Base-by-base conservation (phyloP, 2,888 invertebrate species). In the Drosophila austrosaltans region DNA sequence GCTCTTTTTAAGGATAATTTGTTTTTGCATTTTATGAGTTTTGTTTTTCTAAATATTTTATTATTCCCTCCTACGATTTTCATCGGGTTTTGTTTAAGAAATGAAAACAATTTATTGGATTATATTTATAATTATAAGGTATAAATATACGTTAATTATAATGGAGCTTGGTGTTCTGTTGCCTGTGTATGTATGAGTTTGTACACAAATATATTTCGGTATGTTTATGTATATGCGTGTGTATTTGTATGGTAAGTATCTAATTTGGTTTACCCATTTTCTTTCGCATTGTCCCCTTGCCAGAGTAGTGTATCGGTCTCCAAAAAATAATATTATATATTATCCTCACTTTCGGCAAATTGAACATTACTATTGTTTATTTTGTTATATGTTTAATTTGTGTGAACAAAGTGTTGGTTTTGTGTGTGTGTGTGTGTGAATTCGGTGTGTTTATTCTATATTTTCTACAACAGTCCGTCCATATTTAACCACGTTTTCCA, bases 91-190 rank as follows among this genome's bases (percentile, higher is more conserved):
- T 76, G 73, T 73, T 54, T 79, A 78, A 78, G 81, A 81, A 81
- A 77, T 77, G 72, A 78, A 78, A 84, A 79, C 72, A 75, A 72
- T 83, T 83, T 83, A 83, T 83, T 83, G 70, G 72, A 77, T 73
- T 74, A 77, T 81, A 83, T 77, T 79, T 81, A 77, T 84, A 82
- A 77, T 80, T 83, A 71, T 77, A 67, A 75, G 73, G 75, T 84
- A 84, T 84, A 84, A 82, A 84, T 84, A 83, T 83, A 76, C 64
- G 72, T 77, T 82, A 77, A 75, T 77, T 76, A 80, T 80, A 76
- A 75, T 81, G 75, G 71, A 63, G 76, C 69, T 81, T 76, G 69
- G 67, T 75, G 60, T 81, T 72, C 53, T 66, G 67, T 77, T 70
- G 69, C 77, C 68, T 79, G 77, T 70, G 76, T 75, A 66, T 76